phyloP scores from a whole-genome alignment of 2,797 vertebrate genomes.

The Melanotaenia trifasciata region DNA sequence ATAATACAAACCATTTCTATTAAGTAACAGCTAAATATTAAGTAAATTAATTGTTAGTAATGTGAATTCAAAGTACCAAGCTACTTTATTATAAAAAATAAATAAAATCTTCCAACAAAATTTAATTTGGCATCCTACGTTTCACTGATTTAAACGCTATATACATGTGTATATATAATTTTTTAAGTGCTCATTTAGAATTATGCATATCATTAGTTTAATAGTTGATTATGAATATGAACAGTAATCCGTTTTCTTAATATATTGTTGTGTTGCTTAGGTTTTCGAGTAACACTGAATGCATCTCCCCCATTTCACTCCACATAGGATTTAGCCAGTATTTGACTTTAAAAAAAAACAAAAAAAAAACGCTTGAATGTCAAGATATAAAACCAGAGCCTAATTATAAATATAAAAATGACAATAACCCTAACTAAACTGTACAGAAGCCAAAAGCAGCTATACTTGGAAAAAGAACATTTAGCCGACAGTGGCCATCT shows the following conservation, averaged over 20 bases:
- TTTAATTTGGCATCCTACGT: background rate
- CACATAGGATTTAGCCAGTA: background rate
- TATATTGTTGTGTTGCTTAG: rapidly evolving
- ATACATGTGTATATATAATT: background rate
- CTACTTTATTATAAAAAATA: background rate
- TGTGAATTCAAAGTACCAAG: background rate
- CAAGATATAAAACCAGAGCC: background rate
- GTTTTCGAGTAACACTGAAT: conserved; percentile 18
- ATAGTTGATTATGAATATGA: background rate
- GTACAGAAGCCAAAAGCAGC: background rate
- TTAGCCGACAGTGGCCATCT: too few relatives aligned
- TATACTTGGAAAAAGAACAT: too few relatives aligned
- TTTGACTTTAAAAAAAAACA: background rate
- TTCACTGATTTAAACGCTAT: background rate
- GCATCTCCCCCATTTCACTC: conserved; percentile 5
- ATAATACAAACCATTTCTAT: background rate
- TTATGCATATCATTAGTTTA: background rate
- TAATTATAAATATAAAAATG: background rate
- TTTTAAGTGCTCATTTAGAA: background rate
- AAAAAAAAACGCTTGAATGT: background rate
- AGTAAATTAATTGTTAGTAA: background rate
- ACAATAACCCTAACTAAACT: background rate
- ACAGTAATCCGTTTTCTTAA: background rate
- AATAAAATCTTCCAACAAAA: background rate
- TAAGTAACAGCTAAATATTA: background rate